Base-by-base conservation (phyloP, 2,888 invertebrate genomes). In the Tachina lurida region DNA sequence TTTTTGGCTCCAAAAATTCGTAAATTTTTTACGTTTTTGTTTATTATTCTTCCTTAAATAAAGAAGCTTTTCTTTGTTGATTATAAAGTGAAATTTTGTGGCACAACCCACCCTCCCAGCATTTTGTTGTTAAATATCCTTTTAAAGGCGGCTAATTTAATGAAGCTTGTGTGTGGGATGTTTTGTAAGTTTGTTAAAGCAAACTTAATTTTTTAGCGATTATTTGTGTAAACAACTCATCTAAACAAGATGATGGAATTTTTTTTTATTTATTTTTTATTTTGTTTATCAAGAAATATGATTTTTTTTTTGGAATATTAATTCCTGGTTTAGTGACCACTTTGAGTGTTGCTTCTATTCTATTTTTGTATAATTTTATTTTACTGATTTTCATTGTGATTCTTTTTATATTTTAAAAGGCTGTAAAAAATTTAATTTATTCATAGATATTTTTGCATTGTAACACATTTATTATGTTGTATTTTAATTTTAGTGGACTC, bases 151-250 rank as follows among this genome's bases (percentile, higher is more conserved):
- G 74, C 63, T 78, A 71, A 75, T 85, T 85, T 82, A 82, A 79
- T 71, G 60, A n/a, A 79, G 77, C 67, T 52, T 63, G 22, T 22
- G 15, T 63, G 22, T 22, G 15, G 41, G 9, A 31, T 58, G 15
- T 60, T 60, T 47, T 68, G 13, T 39, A 70, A 41, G 12, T 63
- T 80, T 68, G 22, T 12, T 9, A 31, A 31, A 43, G 54, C 71
- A 87, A 88, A 88, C 87, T 87, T 87, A 87, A 87, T 88, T 88
- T 88, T 87, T 88, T 83, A 87, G 84, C 87, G 87, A 88, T 87
- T 88, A 87, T 84, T 74, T 85, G 77, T 87, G 88, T 87, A 88
- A 88, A 88, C 87, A 88, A 85, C 63, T 82, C 31, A 71, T 75
- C 78, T 75, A 5, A 63, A 76, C 19, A 68, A 63, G 54, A 76